These are phyloP conservation scores for Dasypus novemcinctus DNA, from an alignment of 2,113 vertebrate species.

Conservation along the genomic window DNA sequence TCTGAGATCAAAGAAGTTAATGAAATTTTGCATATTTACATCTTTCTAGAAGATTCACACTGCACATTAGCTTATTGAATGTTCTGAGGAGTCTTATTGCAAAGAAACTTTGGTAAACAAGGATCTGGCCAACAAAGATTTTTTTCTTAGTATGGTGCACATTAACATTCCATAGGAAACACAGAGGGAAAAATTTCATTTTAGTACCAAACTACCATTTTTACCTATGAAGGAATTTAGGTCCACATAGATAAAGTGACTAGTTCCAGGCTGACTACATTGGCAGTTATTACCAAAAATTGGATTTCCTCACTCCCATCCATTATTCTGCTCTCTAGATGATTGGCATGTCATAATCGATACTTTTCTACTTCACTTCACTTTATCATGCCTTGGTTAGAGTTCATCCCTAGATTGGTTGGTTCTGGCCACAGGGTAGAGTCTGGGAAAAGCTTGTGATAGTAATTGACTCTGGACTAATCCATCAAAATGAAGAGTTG, in stretches of 20 bases:
- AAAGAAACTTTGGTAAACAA: background rate
- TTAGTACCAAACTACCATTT: background rate
- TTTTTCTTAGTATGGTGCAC: background rate
- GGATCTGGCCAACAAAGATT: background rate
- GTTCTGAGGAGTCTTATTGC: background rate
- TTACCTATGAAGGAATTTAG: background rate
- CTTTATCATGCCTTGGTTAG: background rate
- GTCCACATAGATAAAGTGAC: background rate
- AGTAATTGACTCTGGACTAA: background rate
- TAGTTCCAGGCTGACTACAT: background rate
- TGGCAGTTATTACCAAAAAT: background rate
- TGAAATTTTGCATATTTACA: background rate
- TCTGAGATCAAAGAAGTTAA: background rate
- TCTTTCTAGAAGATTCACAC: conserved; percentile 12
- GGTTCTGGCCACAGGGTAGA: background rate
- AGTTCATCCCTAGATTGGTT: background rate
- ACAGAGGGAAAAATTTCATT: background rate
- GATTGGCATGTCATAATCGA: background rate
- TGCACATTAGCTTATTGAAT: background rate
- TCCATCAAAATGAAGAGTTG: background rate
- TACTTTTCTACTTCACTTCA: background rate
- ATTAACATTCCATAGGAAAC: conserved; percentile 19
- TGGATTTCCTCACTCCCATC: background rate
- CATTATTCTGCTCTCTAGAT: background rate
- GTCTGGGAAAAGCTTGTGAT: background rate